Conservation (phyloP, 1,140 invertebrate genomes). For the Drosophila grimshawi region DNA sequence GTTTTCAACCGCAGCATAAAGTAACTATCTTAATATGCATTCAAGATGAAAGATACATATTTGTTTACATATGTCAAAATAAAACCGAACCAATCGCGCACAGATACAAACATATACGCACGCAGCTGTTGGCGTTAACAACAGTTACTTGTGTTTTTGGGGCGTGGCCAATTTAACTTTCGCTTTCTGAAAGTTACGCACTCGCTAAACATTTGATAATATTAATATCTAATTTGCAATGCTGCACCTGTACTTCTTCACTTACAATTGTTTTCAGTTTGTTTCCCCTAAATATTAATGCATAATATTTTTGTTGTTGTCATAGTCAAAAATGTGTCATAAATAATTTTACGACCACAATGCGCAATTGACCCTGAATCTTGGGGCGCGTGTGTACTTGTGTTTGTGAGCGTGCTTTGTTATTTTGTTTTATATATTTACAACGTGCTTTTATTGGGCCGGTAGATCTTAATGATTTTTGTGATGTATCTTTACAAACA, state of each 20-base stretch:
- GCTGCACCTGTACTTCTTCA: conserved; percentile 30
- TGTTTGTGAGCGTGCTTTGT: conserved; percentile 1
- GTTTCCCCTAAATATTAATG: neutral
- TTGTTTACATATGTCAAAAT: conserved; percentile 2
- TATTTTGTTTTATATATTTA: neutral
- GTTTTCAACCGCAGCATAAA: neutral
- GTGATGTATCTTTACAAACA: too few relatives aligned
- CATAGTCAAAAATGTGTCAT: neutral
- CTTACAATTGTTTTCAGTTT: conserved; percentile 15
- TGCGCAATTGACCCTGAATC: conserved; percentile 50
- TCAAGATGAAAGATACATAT: neutral
- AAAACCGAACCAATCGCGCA: conserved; percentile 16
- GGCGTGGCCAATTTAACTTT: conserved; percentile 36
- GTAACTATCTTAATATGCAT: neutral
- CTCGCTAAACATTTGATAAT: conserved; percentile 20
- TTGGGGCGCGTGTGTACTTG: conserved; percentile 2
- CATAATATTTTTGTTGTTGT: conserved; percentile 1
- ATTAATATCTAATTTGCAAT: conserved; percentile 36
- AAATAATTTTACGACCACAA: conserved; percentile 19
- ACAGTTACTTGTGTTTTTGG: conserved; percentile 5
- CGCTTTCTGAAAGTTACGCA: conserved; percentile 26
- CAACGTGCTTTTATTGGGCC: too few relatives aligned
- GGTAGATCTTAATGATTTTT: neutral
- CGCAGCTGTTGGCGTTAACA: neutral
- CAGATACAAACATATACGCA: conserved; percentile 10